These are phyloP conservation scores for Ellobius talpinus DNA, from an alignment of 2,113 vertebrate genomes.

Conservation along the genomic window DNA sequence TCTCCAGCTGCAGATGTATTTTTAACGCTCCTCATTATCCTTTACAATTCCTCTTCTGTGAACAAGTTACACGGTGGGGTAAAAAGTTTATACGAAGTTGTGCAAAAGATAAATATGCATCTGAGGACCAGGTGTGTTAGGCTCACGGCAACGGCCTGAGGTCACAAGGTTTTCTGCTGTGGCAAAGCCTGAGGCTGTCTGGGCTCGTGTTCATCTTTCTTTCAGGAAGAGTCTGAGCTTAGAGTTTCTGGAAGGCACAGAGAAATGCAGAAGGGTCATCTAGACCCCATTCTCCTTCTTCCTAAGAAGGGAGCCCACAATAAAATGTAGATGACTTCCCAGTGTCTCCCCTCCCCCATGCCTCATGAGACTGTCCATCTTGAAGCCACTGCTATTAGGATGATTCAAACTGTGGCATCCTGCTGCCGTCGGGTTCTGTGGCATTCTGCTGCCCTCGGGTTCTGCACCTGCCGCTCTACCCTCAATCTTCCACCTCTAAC, in stretches of 20 bases:
- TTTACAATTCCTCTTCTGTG: neutral
- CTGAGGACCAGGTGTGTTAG: neutral
- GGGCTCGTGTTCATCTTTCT: neutral
- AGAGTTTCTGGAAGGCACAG: neutral
- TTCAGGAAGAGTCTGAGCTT: neutral
- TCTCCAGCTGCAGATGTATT: neutral
- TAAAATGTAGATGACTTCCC: neutral
- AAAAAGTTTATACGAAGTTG: neutral
- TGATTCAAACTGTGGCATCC: fast-evolving
- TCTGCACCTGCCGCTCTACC: neutral
- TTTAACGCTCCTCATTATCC: neutral
- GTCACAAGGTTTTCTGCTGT: too few species aligned
- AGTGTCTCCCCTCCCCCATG: neutral
- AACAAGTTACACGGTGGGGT: neutral
- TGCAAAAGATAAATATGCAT: neutral
- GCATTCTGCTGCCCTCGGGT: fast-evolving
- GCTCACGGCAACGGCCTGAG: fast-evolving
- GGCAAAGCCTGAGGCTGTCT: fast-evolving
- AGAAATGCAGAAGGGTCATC: neutral
- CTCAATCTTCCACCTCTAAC: neutral
- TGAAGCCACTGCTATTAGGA: neutral
- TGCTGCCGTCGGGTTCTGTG: too few species aligned
- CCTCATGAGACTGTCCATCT: neutral
- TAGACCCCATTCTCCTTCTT: neutral
- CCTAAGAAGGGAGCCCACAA: neutral